Evolutionary conservation across 1,140 invertebrate genomes (phyloP).

Genomic region (Hydropsyche tenuis): DNA sequence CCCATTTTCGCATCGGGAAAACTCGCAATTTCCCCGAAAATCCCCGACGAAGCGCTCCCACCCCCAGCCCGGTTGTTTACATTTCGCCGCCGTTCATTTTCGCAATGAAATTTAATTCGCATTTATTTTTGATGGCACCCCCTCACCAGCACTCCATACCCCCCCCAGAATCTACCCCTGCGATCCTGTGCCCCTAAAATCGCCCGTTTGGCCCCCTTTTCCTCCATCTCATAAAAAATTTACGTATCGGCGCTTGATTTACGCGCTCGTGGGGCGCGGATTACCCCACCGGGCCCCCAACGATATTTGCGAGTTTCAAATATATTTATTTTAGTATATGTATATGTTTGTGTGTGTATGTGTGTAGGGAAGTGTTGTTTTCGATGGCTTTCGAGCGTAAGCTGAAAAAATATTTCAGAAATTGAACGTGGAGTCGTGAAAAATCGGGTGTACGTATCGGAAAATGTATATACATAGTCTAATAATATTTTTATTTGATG

Average conservation of each 20-base stretch:
- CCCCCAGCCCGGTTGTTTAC: constrained; percentile 8
- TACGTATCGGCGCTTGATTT: constrained; percentile 22
- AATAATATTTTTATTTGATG: no score
- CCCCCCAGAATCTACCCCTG: no score
- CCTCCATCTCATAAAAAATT: constrained; percentile 20
- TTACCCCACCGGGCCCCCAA: not conserved
- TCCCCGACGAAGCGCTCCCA: no score
- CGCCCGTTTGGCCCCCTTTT: not conserved
- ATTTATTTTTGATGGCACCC: constrained; percentile 21
- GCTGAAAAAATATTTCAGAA: constrained; percentile 19
- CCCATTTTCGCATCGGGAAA: no score
- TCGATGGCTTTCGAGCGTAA: not conserved
- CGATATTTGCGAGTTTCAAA: not conserved
- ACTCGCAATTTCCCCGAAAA: no score
- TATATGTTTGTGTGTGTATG: no score
- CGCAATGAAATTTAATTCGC: constrained; percentile 24
- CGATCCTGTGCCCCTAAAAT: no score
- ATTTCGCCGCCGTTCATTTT: constrained; percentile 22
- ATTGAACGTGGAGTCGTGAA: no score
- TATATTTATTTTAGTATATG: not conserved
- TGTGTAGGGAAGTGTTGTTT: not conserved
- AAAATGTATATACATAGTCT: no score
- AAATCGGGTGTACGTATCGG: no score
- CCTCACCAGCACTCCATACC: no score
- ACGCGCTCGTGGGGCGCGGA: not conserved